These are phyloP conservation scores for Eulemur coronatus DNA, from an alignment of 2,797 vertebrate species.

Conservation along the genomic window DNA sequence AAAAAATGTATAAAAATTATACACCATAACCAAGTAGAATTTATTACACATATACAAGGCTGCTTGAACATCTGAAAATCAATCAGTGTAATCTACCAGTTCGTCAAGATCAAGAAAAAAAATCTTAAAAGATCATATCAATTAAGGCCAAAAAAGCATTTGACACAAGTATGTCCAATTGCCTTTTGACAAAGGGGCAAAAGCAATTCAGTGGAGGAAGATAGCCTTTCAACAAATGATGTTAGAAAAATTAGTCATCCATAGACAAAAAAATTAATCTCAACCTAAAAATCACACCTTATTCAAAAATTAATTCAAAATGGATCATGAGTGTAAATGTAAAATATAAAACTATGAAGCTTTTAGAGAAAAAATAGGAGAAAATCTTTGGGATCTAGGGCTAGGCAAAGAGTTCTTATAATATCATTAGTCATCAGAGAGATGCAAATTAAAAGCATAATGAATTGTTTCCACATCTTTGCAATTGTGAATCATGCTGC, in stretches of 20 bases:
- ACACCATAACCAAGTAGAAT: background rate
- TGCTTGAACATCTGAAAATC: constrained; percentile 10
- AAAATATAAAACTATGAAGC: background rate
- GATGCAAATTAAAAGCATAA: constrained; percentile 28
- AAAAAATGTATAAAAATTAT: constrained; percentile 2
- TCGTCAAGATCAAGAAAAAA: background rate
- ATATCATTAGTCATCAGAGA: background rate
- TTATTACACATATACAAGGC: background rate
- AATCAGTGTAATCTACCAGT: background rate
- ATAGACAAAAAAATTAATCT: background rate
- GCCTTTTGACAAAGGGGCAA: background rate
- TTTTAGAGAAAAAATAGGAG: background rate
- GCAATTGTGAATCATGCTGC: no score
- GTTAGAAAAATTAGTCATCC: background rate
- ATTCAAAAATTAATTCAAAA: constrained; percentile 20
- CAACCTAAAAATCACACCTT: background rate
- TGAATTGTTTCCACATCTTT: background rate
- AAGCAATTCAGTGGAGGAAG: background rate
- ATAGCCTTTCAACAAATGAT: constrained; percentile 12
- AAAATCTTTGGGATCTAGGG: background rate
- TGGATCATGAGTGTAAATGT: background rate
- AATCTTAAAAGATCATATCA: background rate
- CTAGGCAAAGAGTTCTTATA: constrained; percentile 17
- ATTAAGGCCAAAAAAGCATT: background rate
- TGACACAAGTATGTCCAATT: background rate